Conservation (phyloP, 2,797 vertebrate genomes). For the Thamnophis elegans region DNA sequence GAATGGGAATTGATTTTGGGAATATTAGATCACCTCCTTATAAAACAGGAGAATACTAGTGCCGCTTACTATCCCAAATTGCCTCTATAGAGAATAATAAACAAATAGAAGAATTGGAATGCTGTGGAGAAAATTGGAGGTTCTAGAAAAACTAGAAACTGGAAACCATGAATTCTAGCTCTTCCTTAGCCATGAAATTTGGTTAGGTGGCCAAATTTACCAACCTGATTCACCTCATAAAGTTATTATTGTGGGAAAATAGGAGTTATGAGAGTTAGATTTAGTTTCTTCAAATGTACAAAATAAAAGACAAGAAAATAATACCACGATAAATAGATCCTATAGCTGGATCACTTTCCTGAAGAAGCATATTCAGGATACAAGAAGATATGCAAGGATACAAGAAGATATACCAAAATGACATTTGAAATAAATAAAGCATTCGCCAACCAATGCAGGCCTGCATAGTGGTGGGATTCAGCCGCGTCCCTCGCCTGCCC, state of each 20-base stretch:
- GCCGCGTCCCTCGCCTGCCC: too few species aligned
- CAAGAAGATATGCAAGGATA: not conserved
- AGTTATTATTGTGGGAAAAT: not conserved
- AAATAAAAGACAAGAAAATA: not conserved
- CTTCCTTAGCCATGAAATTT: not conserved
- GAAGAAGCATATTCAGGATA: not conserved
- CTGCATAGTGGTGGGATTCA: too few species aligned
- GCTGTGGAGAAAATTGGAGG: not conserved
- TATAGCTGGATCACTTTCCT: not conserved
- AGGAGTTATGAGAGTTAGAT: not conserved
- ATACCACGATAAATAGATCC: not conserved
- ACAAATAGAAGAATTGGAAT: not conserved
- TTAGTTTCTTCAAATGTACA: not conserved
- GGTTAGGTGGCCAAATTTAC: not conserved
- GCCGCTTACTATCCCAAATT: not conserved
- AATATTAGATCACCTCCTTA: not conserved
- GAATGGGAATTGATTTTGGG: not conserved
- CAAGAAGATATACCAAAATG: not conserved
- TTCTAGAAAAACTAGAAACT: not conserved
- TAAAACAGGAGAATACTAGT: not conserved
- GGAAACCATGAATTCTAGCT: not conserved
- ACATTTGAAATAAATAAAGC: not conserved
- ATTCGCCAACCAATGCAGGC: not conserved
- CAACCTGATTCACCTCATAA: not conserved
- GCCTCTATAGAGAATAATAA: not conserved